Conservation (phyloP, 1,140 invertebrate genomes). For the Scaptomyza graminum region DNA sequence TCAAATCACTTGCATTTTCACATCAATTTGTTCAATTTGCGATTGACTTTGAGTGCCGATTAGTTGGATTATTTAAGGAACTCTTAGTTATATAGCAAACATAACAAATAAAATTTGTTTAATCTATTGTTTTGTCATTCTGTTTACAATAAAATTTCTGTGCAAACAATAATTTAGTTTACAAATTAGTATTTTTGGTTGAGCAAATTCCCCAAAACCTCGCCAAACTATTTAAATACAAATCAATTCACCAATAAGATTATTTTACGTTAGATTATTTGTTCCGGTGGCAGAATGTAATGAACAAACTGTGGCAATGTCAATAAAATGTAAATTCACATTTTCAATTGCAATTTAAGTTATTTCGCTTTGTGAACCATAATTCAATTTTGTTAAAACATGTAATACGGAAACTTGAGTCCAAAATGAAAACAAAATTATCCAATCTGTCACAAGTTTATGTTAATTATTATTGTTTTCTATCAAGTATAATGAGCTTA, state of each 20-base stretch:
- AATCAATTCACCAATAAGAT: not conserved
- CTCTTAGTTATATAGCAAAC: too few species aligned
- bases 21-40: slow-evolving; percentile 64
- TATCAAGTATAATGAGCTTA: not conserved
- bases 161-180: not conserved
- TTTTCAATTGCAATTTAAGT: slow-evolving; percentile 43
- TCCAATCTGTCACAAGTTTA: slow-evolving; percentile 27
- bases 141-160: too few species aligned
- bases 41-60: not conserved
- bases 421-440: slow-evolving; percentile 25
- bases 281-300: not conserved
- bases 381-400: slow-evolving; percentile 13
- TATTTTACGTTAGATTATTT: not conserved
- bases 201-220: not conserved
- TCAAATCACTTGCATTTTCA: slow-evolving; percentile 74
- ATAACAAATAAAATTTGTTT: too few species aligned
- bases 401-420: slow-evolving; percentile 38
- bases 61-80: slow-evolving; percentile 1
- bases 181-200: not conserved
- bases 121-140: not conserved
- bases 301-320: not conserved
- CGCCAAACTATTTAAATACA: not conserved
- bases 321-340: slow-evolving; percentile 36
- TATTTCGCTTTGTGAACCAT: slow-evolving; percentile 1
- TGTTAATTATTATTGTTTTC: slow-evolving; percentile 14